Base-by-base conservation (phyloP, 2,797 vertebrate genomes). In the Crax fasciolata region DNA sequence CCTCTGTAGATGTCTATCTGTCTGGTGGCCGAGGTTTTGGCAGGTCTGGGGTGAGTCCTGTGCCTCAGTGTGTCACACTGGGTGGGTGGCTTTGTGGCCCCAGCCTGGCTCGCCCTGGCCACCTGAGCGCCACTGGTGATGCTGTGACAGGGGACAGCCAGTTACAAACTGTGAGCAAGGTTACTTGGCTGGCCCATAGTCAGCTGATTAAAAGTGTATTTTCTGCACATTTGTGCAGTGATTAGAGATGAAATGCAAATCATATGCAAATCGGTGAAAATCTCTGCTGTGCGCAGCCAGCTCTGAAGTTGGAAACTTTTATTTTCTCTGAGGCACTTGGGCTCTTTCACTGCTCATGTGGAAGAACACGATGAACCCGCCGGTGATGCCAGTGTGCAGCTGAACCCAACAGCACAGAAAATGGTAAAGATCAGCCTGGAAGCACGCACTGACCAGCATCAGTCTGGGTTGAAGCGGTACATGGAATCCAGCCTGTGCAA, bases 231-330 rank as follows among this genome's bases (percentile, higher is more conserved):
- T 87, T 95, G 61, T 71, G 74, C 49, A 71, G 77, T 75, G 83
- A 84, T 94, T 84, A 84, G 67, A 66, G 83, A 83, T 93, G 84
- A 73, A 89, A 95, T 81, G 84, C 80, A 95, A 87, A 95, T 93
- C 41, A 8, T 35, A 94, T 96, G 94, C 77, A 92, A 93, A 93
- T 90, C 4, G 44, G 21, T 90, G 76, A 78, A 85, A 90, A 76
- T 78, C 57, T 52, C 48, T 89, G 84, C 74, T 59, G 66, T 74
- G 81, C 57, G 44, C 70, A 92, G 91, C 80, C 63, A 93, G 66
- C 72, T 93, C 83, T 81, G 57, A 90, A 89, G 76, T 52, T 13
- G 3, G 75, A 39, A 41, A 43, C 63, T 79, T 92, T 72, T 39
- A 20, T 82, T 90, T 75, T 43, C 71, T 82, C 88, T 52, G 72